A percentile compares a stretch with the other conserved stretches of the same genome.
These are phyloP conservation scores for Cnemophilus loriae DNA, from an alignment of 2,113 vertebrate genomes.

Conservation along the genomic window DNA sequence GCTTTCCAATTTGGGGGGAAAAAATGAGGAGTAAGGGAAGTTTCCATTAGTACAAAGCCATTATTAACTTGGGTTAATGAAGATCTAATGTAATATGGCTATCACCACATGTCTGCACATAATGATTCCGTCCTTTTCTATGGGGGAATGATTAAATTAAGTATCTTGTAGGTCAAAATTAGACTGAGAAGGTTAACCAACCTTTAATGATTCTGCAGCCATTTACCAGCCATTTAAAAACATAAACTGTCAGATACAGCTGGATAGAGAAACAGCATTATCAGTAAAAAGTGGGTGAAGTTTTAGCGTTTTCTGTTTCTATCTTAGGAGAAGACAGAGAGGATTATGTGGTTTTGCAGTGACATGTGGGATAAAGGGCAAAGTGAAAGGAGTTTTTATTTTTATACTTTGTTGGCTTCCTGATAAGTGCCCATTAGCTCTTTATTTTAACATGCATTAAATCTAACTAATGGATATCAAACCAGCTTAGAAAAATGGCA, in stretches of 20 bases:
- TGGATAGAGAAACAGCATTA: neutral
- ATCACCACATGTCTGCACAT: slow-evolving; percentile 54
- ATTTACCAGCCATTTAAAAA: slow-evolving; percentile 60
- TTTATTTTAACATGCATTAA: slow-evolving; percentile 50
- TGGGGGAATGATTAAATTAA: slow-evolving; percentile 60
- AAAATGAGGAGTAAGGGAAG: slow-evolving; percentile 16
- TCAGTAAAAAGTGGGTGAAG: neutral
- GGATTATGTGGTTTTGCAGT: neutral
- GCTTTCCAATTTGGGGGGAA: neutral
- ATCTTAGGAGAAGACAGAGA: neutral
- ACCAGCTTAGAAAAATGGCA: slow-evolving; percentile 47
- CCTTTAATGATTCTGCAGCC: slow-evolving; percentile 50
- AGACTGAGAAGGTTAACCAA: slow-evolving; percentile 59
- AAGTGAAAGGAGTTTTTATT: neutral
- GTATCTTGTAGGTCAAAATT: slow-evolving; percentile 57
- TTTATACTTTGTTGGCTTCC: neutral
- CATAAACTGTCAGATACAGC: slow-evolving; percentile 36
- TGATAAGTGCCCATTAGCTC: slow-evolving; percentile 52
- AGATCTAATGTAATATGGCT: slow-evolving; percentile 59
- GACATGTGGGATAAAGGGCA: neutral
- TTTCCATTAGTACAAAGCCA: slow-evolving; percentile 44
- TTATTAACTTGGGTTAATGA: slow-evolving; percentile 64
- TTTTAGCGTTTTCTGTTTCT: slow-evolving; percentile 7
- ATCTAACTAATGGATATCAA: slow-evolving; percentile 57
- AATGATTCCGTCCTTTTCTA: slow-evolving; percentile 41